A percentile compares a stretch with the other conserved stretches of the same genome.
phyloP scores from a whole-genome alignment of 1,140 invertebrate genomes.

The Sitodiplosis mosellana region DNA sequence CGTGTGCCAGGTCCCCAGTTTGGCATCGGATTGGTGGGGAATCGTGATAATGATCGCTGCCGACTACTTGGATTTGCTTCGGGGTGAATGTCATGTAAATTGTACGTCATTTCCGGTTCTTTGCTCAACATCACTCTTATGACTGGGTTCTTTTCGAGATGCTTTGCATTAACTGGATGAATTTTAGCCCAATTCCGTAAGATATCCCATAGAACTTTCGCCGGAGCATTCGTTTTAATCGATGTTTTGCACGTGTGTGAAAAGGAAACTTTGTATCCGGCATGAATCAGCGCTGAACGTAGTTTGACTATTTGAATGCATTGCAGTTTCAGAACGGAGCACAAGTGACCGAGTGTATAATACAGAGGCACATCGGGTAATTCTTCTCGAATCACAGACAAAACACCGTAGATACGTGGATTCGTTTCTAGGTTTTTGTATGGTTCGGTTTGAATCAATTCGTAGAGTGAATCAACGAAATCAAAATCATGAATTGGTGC shows the following conservation, averaged over 20 bases:
- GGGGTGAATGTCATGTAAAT: conserved; percentile 42
- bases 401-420: conserved; percentile 54
- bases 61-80: conserved; percentile 65
- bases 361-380: conserved; percentile 70
- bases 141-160: conserved; percentile 32
- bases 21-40: conserved; percentile 68
- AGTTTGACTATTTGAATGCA: conserved; percentile 42
- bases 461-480: conserved; percentile 47
- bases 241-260: conserved; percentile 79
- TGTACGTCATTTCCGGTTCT: conserved; percentile 31
- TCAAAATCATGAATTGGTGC: conserved; percentile 58
- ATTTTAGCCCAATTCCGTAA: conserved; percentile 60
- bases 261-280: conserved; percentile 78
- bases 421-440: conserved; percentile 37
- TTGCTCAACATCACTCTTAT: conserved; percentile 36
- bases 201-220: conserved; percentile 81
- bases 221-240: conserved; percentile 87
- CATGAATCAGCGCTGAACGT: conserved; percentile 80
- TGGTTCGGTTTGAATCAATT: conserved; percentile 23
- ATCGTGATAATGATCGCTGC: conserved; percentile 52
- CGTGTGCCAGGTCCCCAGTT: conserved; percentile 79
- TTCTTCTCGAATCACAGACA: conserved; percentile 59
- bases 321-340: conserved; percentile 41
- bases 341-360: conserved; percentile 50
- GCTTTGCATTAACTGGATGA: conserved; percentile 37